These are phyloP conservation scores for Cephus pulcher DNA, from an alignment of 2,888 invertebrate genomes.

Conservation along the genomic window DNA sequence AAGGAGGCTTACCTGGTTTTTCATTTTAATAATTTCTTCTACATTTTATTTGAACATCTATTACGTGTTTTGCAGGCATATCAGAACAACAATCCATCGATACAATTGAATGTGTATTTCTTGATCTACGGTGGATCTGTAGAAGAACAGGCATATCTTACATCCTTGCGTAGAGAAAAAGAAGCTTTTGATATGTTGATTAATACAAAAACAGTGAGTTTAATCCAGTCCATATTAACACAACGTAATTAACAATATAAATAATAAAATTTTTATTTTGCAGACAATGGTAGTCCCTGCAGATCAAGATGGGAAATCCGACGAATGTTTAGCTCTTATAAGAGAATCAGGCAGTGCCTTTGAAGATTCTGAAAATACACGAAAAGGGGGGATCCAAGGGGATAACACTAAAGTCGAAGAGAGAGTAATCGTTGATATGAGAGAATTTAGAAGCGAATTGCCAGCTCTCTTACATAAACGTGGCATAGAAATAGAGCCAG, in stretches of 20 bases:
- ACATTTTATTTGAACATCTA: not conserved
- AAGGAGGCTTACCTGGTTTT: not conserved
- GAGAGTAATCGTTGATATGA: slow-evolving; percentile 91
- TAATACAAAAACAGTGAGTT: slow-evolving; percentile 86
- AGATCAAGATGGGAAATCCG: slow-evolving; percentile 88
- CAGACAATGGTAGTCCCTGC: slow-evolving; percentile 88
- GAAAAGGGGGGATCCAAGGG: slow-evolving; percentile 73
- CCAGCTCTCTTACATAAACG: slow-evolving; percentile 93
- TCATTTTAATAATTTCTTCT: slow-evolving; percentile 2
- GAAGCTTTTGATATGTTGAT: slow-evolving; percentile 94
- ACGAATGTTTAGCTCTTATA: slow-evolving; percentile 69
- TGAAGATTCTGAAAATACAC: slow-evolving; percentile 69
- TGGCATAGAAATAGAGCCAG: slow-evolving; percentile 91
- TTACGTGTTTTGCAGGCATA: slow-evolving; percentile 70
- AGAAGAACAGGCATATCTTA: slow-evolving; percentile 97
- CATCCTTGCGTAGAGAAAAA: slow-evolving; percentile 90
- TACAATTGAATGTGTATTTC: slow-evolving; percentile 83
- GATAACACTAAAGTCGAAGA: slow-evolving; percentile 25
- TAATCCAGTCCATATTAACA: not conserved
- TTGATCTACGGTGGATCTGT: slow-evolving; percentile 92
- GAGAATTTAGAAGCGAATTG: slow-evolving; percentile 97
- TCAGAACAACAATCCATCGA: slow-evolving; percentile 67
- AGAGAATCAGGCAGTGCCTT: slow-evolving; percentile 40
- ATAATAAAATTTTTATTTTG: slow-evolving; percentile 29
- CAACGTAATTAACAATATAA: not conserved